Conservation (phyloP, 2,113 vertebrate genomes). For the Xenotilapia longispinis region DNA sequence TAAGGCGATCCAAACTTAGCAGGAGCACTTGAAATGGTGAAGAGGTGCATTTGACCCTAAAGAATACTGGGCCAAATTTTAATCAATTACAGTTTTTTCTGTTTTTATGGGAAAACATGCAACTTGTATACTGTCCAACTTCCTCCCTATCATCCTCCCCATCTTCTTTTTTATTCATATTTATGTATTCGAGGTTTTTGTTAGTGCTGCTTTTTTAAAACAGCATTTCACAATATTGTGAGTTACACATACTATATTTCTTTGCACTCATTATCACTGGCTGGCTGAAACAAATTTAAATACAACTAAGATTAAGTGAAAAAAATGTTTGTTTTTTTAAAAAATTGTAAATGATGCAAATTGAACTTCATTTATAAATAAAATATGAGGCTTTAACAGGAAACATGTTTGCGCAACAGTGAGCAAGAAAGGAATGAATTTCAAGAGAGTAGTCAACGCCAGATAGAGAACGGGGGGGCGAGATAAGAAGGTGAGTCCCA, state of each 20-base stretch:
- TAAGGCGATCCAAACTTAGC: not conserved
- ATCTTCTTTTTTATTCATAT: not conserved
- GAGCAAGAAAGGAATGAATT: not conserved
- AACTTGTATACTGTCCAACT: not conserved
- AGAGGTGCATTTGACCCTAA: not conserved
- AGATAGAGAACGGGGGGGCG: not conserved
- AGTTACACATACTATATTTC: not conserved
- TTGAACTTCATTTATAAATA: not conserved
- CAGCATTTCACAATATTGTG: not conserved
- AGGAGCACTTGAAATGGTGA: not conserved
- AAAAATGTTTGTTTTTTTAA: rapidly evolving
- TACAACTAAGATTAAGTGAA: not conserved
- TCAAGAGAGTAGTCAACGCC: not conserved
- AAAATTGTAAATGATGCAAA: not conserved
- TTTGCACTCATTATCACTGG: not conserved
- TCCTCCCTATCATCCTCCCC: not conserved
- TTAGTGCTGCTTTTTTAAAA: not conserved
- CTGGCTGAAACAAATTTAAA: not conserved
- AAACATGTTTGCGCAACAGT: not conserved
- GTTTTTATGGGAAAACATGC: not conserved
- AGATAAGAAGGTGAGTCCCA: conserved; percentile 44
- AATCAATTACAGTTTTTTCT: not conserved
- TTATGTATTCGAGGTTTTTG: not conserved
- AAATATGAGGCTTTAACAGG: not conserved
- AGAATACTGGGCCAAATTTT: not conserved